Conservation (phyloP, 1,140 invertebrate genomes). For the Holcopasites calliopsidis region DNA sequence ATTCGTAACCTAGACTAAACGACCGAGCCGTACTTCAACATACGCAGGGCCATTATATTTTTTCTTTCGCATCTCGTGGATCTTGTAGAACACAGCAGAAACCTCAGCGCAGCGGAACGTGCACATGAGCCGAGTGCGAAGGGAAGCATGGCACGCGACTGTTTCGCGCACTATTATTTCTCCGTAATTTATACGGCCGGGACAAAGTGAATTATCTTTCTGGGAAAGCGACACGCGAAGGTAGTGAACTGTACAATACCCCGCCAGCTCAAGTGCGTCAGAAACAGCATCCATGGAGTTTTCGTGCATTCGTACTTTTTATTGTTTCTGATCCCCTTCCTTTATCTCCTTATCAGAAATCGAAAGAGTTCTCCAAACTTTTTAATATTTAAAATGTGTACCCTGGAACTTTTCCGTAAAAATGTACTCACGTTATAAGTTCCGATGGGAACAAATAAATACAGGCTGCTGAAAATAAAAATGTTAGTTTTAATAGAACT, state of each 20-base stretch:
- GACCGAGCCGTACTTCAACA: too few species aligned
- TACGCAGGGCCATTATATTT: not conserved
- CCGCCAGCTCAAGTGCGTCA: constrained; percentile 34
- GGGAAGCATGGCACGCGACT: not conserved
- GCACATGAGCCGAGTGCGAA: constrained; percentile 1
- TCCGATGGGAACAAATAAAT: too few species aligned
- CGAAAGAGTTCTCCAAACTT: too few species aligned
- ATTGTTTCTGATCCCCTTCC: constrained; percentile 58
- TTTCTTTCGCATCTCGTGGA: not conserved
- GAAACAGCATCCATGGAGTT: constrained; percentile 60
- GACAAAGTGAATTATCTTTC: constrained; percentile 73
- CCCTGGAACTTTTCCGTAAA: too few species aligned
- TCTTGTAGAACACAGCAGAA: not conserved
- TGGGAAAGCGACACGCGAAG: constrained; percentile 6
- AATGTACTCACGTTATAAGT: too few species aligned
- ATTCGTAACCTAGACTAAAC: too few species aligned
- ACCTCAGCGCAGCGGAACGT: not conserved
- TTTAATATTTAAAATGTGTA: too few species aligned
- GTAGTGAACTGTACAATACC: constrained; percentile 57
- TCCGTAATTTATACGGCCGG: constrained; percentile 68
- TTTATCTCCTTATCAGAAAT: constrained; percentile 58
- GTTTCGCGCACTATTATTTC: constrained; percentile 62
- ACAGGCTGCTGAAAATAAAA: too few species aligned
- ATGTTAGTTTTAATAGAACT: too few species aligned
- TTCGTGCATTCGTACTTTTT: constrained; percentile 63